Evolutionary conservation across 1,140 invertebrate genomes (phyloP).

Genomic region (Sycophila sp.): DNA sequence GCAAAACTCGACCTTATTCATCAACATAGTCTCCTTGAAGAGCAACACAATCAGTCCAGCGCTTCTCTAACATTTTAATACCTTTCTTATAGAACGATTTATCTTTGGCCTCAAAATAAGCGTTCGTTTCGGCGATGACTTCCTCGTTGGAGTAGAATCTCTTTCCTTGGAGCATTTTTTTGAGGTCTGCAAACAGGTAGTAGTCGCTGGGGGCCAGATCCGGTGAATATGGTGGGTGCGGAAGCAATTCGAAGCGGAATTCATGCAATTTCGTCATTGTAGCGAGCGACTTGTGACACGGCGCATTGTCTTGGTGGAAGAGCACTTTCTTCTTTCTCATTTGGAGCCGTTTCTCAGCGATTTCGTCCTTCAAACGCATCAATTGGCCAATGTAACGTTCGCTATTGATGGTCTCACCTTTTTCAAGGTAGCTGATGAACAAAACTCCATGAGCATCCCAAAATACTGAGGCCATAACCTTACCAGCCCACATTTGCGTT

Average conservation of each 20-base stretch:
- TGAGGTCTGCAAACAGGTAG: constrained; percentile 34
- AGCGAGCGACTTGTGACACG: constrained; percentile 37
- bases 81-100: constrained; percentile 55
- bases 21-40: constrained; percentile 43
- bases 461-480: constrained; percentile 38
- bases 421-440: constrained; percentile 64
- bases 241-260: constrained; percentile 59
- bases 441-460: constrained; percentile 51
- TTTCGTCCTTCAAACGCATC: constrained; percentile 55
- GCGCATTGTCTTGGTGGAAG: constrained; percentile 55
- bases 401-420: constrained; percentile 47
- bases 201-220: constrained; percentile 61
- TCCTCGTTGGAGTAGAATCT: neutral
- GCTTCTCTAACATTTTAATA: constrained; percentile 56
- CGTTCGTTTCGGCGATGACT: neutral
- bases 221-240: constrained; percentile 61
- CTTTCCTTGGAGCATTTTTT: neutral
- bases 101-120: constrained; percentile 11
- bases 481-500: constrained; percentile 25
- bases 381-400: constrained; percentile 54
- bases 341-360: constrained; percentile 46
- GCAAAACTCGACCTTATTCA: constrained; percentile 32
- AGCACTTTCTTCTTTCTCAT: constrained; percentile 54
- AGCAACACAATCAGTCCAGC: constrained; percentile 54
- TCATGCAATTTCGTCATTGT: constrained; percentile 50